Base-by-base conservation (phyloP, 2,888 invertebrate genomes). In the Tetragonula carbonaria region DNA sequence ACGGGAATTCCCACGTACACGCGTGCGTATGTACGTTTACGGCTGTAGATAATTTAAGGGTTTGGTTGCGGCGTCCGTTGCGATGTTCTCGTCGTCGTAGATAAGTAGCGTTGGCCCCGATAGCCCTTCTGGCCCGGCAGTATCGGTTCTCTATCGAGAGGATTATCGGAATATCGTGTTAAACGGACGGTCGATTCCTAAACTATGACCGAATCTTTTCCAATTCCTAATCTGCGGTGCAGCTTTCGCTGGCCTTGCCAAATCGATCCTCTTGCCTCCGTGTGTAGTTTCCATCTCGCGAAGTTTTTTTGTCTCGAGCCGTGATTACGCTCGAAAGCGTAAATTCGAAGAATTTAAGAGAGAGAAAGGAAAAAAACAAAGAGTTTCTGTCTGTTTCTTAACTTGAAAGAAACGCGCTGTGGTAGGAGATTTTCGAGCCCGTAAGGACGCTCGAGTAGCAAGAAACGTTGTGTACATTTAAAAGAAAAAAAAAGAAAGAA, bases 61-160 rank as follows among this genome's bases (percentile, higher is more conserved):
- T 33, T 45, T 21, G 63, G 62, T 53, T 33, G 59, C 21, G 59
- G 14, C 66, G 28, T 28, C 28, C 28, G 28, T 28, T 28, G 28
- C 28, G 63, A 11, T 45, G 45, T 45, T 62, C 45, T 62, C 71
- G 51, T 62, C 71, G 51, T 72, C 66, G 53, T 14, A 18, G 59
- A 72, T 78, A 73, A 79, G 67, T 72, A 45, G 38, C 21, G n/a
- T 33, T 55, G 53, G 23, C 16, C 45, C 16, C 67, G 80, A 79
- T 81, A 79, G 66, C 67, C 28, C 28, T 73, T 51, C 65, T 14
- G 23, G 45, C 23, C 21, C 57, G 66, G 79, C 59, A 6, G 45
- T 73, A 67, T 67, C 51, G 72, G 59, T 21, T 21, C 28, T 33
- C 55, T 21, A 65, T 65, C 57, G 33, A 4, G n/a, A 33, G 45